phyloP scores from a whole-genome alignment of 2,888 invertebrate species.

The Nasonovia ribisnigri region DNA sequence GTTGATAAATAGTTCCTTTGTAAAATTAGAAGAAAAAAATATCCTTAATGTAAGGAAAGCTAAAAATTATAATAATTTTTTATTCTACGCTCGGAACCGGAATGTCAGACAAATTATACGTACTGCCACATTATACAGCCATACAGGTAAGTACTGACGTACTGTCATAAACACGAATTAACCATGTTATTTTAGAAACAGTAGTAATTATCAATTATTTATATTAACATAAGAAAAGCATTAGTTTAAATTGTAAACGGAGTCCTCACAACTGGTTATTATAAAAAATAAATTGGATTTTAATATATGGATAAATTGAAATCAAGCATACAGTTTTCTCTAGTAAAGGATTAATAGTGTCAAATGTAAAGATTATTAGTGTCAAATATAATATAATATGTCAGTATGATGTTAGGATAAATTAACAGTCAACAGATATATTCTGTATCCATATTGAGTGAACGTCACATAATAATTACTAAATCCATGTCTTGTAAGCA shows the following conservation, averaged over 20 bases:
- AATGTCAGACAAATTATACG: background rate
- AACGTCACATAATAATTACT: background rate
- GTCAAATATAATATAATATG: background rate
- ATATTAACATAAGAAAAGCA: background rate
- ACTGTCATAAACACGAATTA: background rate
- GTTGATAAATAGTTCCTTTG: too few relatives aligned
- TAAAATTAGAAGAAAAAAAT: background rate
- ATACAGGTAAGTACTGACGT: background rate
- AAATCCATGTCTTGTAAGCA: background rate
- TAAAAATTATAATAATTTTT: background rate
- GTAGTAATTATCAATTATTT: slow-evolving; percentile 7
- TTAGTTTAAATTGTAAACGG: background rate
- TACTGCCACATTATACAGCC: background rate
- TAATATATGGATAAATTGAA: too few relatives aligned
- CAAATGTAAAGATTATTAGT: background rate
- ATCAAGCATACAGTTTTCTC: too few relatives aligned
- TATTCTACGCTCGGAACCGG: background rate
- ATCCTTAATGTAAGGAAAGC: background rate
- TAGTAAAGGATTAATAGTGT: background rate
- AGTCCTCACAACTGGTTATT: background rate
- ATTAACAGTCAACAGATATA: background rate
- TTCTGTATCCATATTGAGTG: background rate
- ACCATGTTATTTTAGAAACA: background rate
- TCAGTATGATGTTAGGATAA: background rate
- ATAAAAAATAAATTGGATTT: background rate